Percentiles rank a stretch among this genome's conserved stretches.
Evolutionary conservation across 1,140 invertebrate species (phyloP).

Genomic region (Dufourea novaeangliae): DNA sequence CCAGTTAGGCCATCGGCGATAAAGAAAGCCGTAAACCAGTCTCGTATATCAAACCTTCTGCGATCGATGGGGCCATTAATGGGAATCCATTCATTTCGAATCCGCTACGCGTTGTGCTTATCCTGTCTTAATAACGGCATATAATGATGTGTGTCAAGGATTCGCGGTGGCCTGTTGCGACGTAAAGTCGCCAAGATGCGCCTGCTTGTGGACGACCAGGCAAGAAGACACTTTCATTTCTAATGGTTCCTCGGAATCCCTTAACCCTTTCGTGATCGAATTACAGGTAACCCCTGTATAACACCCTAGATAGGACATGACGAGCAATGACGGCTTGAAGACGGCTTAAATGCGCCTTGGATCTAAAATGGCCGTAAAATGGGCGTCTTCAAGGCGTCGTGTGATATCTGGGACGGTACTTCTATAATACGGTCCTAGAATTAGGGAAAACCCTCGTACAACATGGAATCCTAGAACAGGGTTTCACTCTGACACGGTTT

Average conservation of each 20-base stretch:
- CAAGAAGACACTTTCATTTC: slow-evolving; percentile 1
- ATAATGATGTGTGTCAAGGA: slow-evolving; percentile 58
- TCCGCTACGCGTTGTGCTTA: slow-evolving; percentile 31
- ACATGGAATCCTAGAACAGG: too few species aligned
- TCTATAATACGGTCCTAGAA: too few species aligned
- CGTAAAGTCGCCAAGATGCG: slow-evolving; percentile 13
- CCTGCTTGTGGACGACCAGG: not conserved
- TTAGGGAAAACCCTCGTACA: too few species aligned
- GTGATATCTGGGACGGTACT: too few species aligned
- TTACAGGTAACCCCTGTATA: too few species aligned
- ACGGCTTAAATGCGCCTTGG: too few species aligned
- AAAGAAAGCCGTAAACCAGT: not conserved
- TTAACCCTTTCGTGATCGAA: not conserved
- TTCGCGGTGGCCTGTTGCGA: slow-evolving; percentile 13
- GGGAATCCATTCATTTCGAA: slow-evolving; percentile 11
- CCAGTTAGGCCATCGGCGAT: not conserved
- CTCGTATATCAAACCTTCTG: not conserved
- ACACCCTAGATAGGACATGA: too few species aligned
- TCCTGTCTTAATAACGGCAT: slow-evolving; percentile 51
- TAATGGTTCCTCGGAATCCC: not conserved
- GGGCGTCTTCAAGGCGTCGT: too few species aligned
- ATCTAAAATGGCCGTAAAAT: too few species aligned
- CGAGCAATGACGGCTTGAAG: too few species aligned
- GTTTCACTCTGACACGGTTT: too few species aligned
- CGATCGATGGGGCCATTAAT: not conserved